Evolutionary conservation across 1,140 invertebrate genomes (phyloP), one percentile per base, ranked within the genome.

Genomic region (Oscheius sp.): DNA sequence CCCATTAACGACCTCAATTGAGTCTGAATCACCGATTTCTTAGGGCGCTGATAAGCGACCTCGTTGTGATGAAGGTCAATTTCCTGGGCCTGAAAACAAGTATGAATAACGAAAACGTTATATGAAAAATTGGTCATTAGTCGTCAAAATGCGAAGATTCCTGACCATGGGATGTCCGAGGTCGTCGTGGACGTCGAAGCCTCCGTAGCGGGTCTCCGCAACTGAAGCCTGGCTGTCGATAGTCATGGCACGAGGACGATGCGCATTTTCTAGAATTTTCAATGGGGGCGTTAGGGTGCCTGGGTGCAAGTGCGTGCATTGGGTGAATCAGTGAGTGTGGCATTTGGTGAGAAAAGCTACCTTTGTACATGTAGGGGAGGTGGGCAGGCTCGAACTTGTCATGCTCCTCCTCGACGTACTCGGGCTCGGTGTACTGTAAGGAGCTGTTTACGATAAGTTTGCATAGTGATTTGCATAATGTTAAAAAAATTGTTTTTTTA

Each of bases 41-140:
- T 28, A 49, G 64, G 63, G 42, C 63, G 64, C 20, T 68, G 35
- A 36, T 74, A 74, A 29, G 72, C 72, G 3, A 74, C 72, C 45
- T 74, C 72, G 36, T 74, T 49, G 32, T 74, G 72, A 15, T 67
- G 59, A 28, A 74, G 64, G 31, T 74, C 58, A 58, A 74, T 67
- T 2, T 74, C 72, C 23, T 67, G 38, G n/a, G 36, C 65, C 29
- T 74, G 32, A 63, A 67, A 66, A 10, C 15, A 49, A 18, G 23
- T 10, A 29, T 63, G 26, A 10, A 29, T 18, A 32, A 7, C n/a
- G 29, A 34, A 63, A 63, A 13, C 23, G 4, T 29, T 13, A n/a
- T 7, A 20, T 10, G 23, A 23, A 63, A 63, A 63, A 20, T 36
- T 45, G 42, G n/a, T 13, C 13, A 13, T 13, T n/a, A n/a, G n/a